Percentiles rank a stretch among this genome's conserved stretches.
phyloP scores from a whole-genome alignment of 2,888 invertebrate species.

The Euplexia lucipara region DNA sequence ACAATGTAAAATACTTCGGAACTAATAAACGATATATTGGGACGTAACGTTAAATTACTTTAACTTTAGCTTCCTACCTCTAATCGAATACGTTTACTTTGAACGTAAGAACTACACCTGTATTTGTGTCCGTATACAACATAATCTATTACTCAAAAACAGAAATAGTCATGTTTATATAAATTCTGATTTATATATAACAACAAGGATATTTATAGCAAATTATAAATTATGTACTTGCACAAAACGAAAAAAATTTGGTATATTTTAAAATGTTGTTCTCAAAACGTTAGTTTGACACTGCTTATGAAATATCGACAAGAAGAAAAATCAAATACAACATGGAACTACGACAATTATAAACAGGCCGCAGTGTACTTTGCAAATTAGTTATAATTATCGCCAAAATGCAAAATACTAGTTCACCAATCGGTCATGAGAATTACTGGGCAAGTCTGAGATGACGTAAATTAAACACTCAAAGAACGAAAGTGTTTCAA shows the following conservation, averaged over 20 bases:
- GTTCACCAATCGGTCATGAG: slow-evolving; percentile 39
- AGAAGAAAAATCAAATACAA: background rate
- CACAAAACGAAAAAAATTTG: no score
- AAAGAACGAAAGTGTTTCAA: slow-evolving; percentile 84
- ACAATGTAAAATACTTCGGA: slow-evolving; percentile 41
- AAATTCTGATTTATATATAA: no score
- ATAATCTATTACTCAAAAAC: background rate
- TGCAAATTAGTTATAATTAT: slow-evolving; percentile 42
- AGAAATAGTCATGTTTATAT: background rate
- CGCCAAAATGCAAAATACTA: slow-evolving; percentile 35
- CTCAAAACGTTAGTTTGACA: background rate
- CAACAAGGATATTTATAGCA: no score
- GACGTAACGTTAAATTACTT: slow-evolving; percentile 25
- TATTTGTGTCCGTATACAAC: slow-evolving; percentile 2
- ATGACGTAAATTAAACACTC: slow-evolving; percentile 73
- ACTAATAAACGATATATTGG: slow-evolving; percentile 28
- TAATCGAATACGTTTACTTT: slow-evolving; percentile 28
- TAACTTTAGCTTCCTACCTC: slow-evolving; percentile 46
- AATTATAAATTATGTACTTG: background rate
- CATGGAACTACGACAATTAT: slow-evolving; percentile 16
- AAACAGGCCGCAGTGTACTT: slow-evolving; percentile 10
- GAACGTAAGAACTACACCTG: slow-evolving; percentile 15
- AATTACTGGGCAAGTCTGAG: slow-evolving; percentile 52
- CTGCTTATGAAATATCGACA: background rate
- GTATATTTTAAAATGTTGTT: no score